Conservation (phyloP, 2,888 invertebrate genomes). For the Drosophila koepferae region DNA sequence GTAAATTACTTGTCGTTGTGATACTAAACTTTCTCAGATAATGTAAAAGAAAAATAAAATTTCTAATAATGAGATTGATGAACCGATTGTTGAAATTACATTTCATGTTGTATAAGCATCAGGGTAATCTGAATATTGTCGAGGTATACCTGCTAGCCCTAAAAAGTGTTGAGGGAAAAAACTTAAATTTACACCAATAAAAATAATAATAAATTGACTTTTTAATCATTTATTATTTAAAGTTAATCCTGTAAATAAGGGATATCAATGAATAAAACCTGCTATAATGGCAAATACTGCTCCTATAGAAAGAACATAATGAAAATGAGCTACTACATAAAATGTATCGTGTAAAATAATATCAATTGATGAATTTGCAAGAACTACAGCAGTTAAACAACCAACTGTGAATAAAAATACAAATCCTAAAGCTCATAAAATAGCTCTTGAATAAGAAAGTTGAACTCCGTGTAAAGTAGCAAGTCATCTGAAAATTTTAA, state of each 20-base stretch:
- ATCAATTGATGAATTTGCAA: slow-evolving; percentile 85
- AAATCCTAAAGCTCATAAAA: slow-evolving; percentile 90
- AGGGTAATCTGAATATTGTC: slow-evolving; percentile 91
- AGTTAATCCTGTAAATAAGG: slow-evolving; percentile 88
- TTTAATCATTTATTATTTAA: slow-evolving; percentile 88
- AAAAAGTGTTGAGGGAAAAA: slow-evolving; percentile 93
- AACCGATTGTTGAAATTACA: slow-evolving; percentile 71
- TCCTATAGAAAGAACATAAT: neutral
- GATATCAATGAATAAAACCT: slow-evolving; percentile 90
- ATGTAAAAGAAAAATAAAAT: neutral
- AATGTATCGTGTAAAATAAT: neutral
- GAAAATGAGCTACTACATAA: neutral
- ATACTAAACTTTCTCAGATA: neutral
- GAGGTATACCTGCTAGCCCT: slow-evolving; percentile 89
- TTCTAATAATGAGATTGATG: neutral
- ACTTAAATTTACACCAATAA: slow-evolving; percentile 91
- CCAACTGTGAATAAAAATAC: slow-evolving; percentile 89
- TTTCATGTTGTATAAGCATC: slow-evolving; percentile 89
- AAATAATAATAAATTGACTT: slow-evolving; percentile 90
- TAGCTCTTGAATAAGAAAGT: slow-evolving; percentile 87
- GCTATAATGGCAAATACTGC: slow-evolving; percentile 86
- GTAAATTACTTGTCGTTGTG: neutral
- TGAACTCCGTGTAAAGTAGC: slow-evolving; percentile 80
- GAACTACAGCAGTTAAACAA: slow-evolving; percentile 89
- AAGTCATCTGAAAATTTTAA: slow-evolving; percentile 92